These are phyloP conservation scores for Selene dorsalis DNA, from an alignment of 2,797 vertebrate species.

Conservation along the genomic window DNA sequence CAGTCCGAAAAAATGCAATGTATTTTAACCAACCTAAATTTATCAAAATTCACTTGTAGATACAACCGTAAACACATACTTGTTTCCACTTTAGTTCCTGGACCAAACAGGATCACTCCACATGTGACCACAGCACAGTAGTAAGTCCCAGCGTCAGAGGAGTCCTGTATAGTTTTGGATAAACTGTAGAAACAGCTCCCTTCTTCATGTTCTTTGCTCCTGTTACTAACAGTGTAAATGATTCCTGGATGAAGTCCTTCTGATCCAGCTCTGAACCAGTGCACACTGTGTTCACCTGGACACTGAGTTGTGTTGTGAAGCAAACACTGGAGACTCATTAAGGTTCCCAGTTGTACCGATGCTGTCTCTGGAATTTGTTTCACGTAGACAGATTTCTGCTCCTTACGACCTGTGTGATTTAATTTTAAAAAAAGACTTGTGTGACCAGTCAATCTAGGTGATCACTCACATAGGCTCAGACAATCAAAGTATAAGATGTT, in stretches of 20 bases:
- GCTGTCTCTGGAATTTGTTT: constrained; percentile 19
- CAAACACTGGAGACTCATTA: constrained; percentile 42
- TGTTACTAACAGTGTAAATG: background rate
- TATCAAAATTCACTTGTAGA: too few relatives aligned
- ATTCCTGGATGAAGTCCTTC: background rate
- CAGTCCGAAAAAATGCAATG: background rate
- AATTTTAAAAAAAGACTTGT: background rate
- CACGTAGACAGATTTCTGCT: background rate
- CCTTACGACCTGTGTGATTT: constrained; percentile 1
- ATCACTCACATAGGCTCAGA: background rate
- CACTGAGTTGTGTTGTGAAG: constrained; percentile 32
- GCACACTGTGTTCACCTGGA: constrained; percentile 39
- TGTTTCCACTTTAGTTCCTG: constrained; percentile 49
- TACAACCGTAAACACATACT: background rate
- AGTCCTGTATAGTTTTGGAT: background rate
- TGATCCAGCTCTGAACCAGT: constrained; percentile 49
- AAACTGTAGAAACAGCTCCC: background rate
- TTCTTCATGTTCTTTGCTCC: background rate
- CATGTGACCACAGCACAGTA: constrained; percentile 71
- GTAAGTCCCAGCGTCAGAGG: constrained; percentile 58
- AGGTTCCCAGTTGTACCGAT: constrained; percentile 1
- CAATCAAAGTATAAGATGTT: fast-evolving
- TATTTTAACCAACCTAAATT: background rate
- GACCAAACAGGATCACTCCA: constrained; percentile 67
- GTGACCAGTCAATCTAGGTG: too few relatives aligned